Evolutionary conservation across 2,113 vertebrate genomes (phyloP).

Genomic region (Tretioscincus oriximinensis): DNA sequence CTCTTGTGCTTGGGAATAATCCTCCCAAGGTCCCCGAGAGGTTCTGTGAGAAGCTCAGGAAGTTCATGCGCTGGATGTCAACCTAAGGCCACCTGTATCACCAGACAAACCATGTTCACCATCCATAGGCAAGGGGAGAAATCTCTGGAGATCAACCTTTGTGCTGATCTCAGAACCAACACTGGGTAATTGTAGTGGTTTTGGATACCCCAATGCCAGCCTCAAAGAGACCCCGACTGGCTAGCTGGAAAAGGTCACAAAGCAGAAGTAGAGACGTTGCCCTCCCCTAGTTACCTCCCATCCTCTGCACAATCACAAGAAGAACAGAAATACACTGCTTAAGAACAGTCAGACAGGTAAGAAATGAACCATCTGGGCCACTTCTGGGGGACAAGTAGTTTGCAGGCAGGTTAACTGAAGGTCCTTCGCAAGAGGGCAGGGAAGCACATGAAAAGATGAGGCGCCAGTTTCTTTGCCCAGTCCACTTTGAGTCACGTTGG

Average conservation of each 20-base stretch:
- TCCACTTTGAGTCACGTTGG: too few relatives aligned
- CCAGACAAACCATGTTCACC: too few relatives aligned
- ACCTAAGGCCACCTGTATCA: too few relatives aligned
- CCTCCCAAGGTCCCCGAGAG: too few relatives aligned
- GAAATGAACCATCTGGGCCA: too few relatives aligned
- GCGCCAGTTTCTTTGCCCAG: too few relatives aligned
- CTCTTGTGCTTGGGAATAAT: too few relatives aligned
- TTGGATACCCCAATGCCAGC: not conserved
- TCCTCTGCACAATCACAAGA: not conserved
- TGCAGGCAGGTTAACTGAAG: not conserved
- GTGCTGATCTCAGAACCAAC: not conserved
- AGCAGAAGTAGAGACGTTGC: not conserved
- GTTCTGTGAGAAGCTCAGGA: too few relatives aligned
- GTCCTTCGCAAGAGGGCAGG: not conserved
- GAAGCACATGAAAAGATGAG: not conserved
- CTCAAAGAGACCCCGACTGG: not conserved
- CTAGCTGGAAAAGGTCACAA: not conserved
- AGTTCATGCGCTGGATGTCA: too few relatives aligned
- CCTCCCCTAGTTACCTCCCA: too few relatives aligned
- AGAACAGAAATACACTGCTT: too few relatives aligned
- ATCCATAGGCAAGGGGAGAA: too few relatives aligned
- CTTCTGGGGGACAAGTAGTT: not conserved
- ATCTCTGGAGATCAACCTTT: not conserved
- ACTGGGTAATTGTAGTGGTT: not conserved
- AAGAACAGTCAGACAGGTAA: not conserved